A percentile compares a stretch with the other conserved stretches of the same genome.
These are phyloP conservation scores for Criorhina ranunculi DNA, from an alignment of 2,888 invertebrate species.

Conservation along the genomic window DNA sequence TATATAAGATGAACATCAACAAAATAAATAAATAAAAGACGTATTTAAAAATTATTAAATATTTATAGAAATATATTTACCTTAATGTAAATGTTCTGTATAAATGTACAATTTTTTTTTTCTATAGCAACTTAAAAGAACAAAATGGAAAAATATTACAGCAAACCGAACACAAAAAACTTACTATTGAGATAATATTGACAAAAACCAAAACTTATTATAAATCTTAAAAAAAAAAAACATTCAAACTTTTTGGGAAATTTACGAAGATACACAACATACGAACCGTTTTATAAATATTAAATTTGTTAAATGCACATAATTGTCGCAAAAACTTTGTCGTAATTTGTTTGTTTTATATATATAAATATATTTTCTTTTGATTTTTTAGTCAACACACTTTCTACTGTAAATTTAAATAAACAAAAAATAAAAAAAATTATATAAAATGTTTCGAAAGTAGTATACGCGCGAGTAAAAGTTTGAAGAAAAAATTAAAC, in stretches of 20 bases:
- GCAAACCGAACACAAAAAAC: slow-evolving; percentile 72
- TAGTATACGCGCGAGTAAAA: slow-evolving; percentile 43
- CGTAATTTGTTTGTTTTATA: slow-evolving; percentile 16
- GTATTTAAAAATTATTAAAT: slow-evolving; percentile 71
- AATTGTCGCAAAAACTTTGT: slow-evolving; percentile 50
- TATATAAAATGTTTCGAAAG: slow-evolving; percentile 21
- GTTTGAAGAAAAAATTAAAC: slow-evolving; percentile 26
- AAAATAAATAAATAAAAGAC: slow-evolving; percentile 55
- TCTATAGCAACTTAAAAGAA: slow-evolving; percentile 45
- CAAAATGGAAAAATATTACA: slow-evolving; percentile 40
- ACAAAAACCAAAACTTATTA: no score
- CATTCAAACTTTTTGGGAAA: slow-evolving; percentile 72
- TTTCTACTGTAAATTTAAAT: slow-evolving; percentile 32
- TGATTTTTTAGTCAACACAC: slow-evolving; percentile 46
- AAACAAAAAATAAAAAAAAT: neutral
- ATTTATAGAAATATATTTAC: slow-evolving; percentile 73
- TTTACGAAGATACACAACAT: slow-evolving; percentile 78
- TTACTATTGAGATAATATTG: slow-evolving; percentile 80
- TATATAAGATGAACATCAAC: slow-evolving; percentile 38
- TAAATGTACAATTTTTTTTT: slow-evolving; percentile 77
- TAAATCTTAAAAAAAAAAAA: slow-evolving; percentile 78
- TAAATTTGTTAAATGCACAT: slow-evolving; percentile 62
- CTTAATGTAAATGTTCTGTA: slow-evolving; percentile 77
- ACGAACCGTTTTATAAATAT: slow-evolving; percentile 48
- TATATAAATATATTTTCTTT: slow-evolving; percentile 19